These are phyloP conservation scores for Coelinius sp. DNA, from an alignment of 2,888 invertebrate species.

Conservation along the genomic window DNA sequence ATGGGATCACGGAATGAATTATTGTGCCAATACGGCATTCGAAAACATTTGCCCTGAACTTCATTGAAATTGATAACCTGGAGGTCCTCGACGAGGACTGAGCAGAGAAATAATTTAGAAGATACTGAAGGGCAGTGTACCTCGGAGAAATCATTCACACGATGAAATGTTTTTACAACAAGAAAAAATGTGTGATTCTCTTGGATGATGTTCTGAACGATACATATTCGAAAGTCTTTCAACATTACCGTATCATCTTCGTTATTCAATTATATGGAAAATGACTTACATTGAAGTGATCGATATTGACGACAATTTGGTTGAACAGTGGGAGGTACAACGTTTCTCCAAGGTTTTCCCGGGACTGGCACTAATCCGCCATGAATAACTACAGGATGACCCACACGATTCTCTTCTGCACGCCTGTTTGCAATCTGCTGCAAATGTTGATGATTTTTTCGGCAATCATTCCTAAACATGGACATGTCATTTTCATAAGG, in stretches of 20 bases:
- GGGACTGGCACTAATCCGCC: no score
- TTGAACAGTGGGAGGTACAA: not conserved
- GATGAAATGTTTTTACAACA: not conserved
- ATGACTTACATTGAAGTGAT: not conserved
- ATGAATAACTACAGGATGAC: not conserved
- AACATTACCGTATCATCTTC: not conserved
- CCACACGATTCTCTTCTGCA: not conserved
- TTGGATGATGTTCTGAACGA: not conserved
- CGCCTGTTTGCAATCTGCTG: not conserved
- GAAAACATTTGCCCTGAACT: conserved; percentile 1
- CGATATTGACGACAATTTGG: not conserved
- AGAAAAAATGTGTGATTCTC: not conserved
- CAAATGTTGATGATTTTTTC: not conserved
- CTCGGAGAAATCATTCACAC: not conserved
- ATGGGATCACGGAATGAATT: not conserved
- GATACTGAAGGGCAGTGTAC: not conserved
- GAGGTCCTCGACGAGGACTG: not conserved
- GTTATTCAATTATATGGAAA: not conserved
- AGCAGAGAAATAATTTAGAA: not conserved
- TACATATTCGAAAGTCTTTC: not conserved
- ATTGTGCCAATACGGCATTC: conserved; percentile 9
- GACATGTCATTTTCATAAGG: not conserved
- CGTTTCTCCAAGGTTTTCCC: not conserved
- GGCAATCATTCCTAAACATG: not conserved
- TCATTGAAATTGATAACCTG: not conserved